Conservation (phyloP, 2,797 vertebrate species). For the Argentina silus region DNA sequence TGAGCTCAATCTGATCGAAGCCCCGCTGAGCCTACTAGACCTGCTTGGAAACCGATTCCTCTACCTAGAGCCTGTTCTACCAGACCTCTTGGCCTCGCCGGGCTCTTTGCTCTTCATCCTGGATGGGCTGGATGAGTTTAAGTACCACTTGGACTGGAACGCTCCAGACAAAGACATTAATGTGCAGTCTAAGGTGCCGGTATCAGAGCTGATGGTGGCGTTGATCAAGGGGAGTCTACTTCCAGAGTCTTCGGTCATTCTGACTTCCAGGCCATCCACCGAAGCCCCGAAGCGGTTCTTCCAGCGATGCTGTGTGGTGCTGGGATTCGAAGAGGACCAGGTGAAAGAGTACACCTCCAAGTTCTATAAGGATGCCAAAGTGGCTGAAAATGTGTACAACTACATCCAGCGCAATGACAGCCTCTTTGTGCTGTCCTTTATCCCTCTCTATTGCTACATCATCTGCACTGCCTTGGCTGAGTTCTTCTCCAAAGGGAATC, state of each 20-base stretch:
- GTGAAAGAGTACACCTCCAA: conserved; percentile 69
- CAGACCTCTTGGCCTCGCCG: conserved; percentile 52
- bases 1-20: conserved; percentile 64
- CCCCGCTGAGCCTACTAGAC: conserved; percentile 60
- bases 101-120: conserved; percentile 68
- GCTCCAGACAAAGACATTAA: conserved; percentile 37
- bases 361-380: conserved; percentile 61
- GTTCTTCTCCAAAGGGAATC: conserved; percentile 59
- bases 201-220: conserved; percentile 66
- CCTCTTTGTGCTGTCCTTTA: conserved; percentile 72
- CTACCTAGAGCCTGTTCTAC: conserved; percentile 55
- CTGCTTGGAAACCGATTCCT: conserved; percentile 60
- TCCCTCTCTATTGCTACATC: conserved; percentile 78
- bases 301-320: conserved; percentile 68
- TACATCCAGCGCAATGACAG: conserved; percentile 70
- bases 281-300: conserved; percentile 63
- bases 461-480: conserved; percentile 71
- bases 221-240: conserved; percentile 70
- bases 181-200: conserved; percentile 37
- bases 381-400: conserved; percentile 61
- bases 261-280: conserved; percentile 69
- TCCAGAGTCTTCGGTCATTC: conserved; percentile 58
- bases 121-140: conserved; percentile 76
- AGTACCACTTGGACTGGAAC: conserved; percentile 55
- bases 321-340: conserved; percentile 74